These are phyloP conservation scores for Castor canadensis DNA, from an alignment of 2,113 vertebrate species.

Conservation along the genomic window DNA sequence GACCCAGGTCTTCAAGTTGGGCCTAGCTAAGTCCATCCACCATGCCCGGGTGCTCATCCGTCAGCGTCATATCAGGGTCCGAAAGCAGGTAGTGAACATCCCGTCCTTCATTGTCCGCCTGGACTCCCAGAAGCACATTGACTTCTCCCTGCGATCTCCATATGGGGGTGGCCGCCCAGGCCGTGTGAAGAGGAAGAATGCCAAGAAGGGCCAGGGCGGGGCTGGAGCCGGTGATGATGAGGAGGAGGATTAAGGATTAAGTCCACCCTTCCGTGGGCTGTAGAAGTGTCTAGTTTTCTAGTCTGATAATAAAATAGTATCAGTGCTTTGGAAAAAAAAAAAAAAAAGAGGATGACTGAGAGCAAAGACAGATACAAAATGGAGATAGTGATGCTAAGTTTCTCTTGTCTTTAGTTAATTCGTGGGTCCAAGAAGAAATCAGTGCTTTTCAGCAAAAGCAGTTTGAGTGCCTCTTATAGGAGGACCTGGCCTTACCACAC, in stretches of 20 bases:
- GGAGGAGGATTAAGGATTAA: constrained; percentile 95
- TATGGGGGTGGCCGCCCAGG: constrained; percentile 94
- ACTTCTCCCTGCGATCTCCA: constrained; percentile 94
- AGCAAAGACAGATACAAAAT: too few relatives aligned
- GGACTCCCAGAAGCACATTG: constrained; percentile 97
- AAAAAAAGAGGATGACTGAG: too few relatives aligned
- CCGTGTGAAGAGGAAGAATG: constrained; percentile 95
- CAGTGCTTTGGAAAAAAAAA: accelerated
- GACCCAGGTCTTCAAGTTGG: constrained; percentile 96
- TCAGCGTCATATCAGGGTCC: constrained; percentile 96
- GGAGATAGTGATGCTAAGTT: too few relatives aligned
- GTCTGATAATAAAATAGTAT: constrained; percentile 10
- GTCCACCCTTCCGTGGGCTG: accelerated
- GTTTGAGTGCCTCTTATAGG: too few relatives aligned
- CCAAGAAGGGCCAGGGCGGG: constrained; percentile 95
- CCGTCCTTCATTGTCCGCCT: constrained; percentile 95
- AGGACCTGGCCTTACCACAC: not conserved
- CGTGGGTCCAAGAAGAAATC: too few relatives aligned
- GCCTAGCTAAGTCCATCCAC: constrained; percentile 94
- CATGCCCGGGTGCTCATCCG: constrained; percentile 95
- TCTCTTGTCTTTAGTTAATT: too few relatives aligned
- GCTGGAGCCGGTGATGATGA: constrained; percentile 92
- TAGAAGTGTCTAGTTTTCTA: not conserved
- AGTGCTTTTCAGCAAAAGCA: too few relatives aligned
- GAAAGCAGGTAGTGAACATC: constrained; percentile 97